These are phyloP conservation scores for Myopa tessellatipennis DNA, from an alignment of 2,888 invertebrate genomes.

Conservation along the genomic window DNA sequence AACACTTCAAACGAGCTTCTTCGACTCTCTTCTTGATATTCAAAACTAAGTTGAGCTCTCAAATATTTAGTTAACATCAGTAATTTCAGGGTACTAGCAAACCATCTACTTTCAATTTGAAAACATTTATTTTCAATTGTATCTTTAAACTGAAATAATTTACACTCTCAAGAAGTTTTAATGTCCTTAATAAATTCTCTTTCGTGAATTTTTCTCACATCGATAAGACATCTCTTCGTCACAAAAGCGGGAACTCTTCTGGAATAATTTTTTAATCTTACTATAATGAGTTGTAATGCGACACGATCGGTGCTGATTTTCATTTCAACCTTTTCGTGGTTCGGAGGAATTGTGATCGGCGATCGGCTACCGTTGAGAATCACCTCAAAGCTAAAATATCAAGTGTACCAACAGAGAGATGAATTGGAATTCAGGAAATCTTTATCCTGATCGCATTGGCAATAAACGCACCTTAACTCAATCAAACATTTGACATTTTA, in stretches of 20 bases:
- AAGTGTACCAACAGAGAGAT: background rate
- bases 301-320: conserved; percentile 16
- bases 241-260: background rate
- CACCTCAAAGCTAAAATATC: background rate
- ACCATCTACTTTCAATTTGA: no score
- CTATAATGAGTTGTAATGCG: conserved; percentile 28
- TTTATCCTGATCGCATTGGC: conserved; percentile 21
- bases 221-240: background rate
- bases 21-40: no score
- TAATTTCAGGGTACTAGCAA: no score
- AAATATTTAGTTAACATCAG: no score
- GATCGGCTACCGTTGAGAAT: background rate
- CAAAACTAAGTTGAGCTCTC: no score
- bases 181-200: background rate
- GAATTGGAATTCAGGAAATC: background rate
- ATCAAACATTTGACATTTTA: conserved; percentile 35
- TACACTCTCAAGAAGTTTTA: no score
- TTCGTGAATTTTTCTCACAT: background rate
- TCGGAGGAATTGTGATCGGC: background rate
- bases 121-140: no score
- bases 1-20: no score
- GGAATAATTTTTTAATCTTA: background rate
- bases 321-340: background rate
- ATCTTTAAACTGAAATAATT: no score
- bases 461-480: conserved; percentile 23